Percentiles rank a stretch among this genome's conserved stretches.
Conservation (phyloP, 2,113 vertebrate genomes). For the Fulica atra region DNA sequence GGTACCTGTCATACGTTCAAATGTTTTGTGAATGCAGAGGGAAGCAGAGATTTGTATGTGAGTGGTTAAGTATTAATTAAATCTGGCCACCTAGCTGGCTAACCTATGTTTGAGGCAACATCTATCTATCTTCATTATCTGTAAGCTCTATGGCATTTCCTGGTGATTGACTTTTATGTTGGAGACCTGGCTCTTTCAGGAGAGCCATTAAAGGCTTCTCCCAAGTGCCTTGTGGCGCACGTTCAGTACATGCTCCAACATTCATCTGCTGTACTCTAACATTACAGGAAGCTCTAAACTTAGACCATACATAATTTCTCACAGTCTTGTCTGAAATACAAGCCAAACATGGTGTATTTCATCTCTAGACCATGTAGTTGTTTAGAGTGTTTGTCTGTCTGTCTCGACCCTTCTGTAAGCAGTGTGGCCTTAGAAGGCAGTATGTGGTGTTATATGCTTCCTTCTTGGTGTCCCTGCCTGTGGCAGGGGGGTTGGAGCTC, state of each 20-base stretch:
- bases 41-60: background rate
- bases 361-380: background rate
- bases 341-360: too few relatives aligned
- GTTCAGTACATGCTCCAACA: background rate
- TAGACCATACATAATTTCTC: background rate
- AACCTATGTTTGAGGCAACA: background rate
- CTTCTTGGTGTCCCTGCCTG: too few relatives aligned
- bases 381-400: background rate
- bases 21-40: background rate
- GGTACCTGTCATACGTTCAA: background rate
- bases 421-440: background rate
- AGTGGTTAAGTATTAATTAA: background rate
- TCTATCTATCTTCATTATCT: background rate
- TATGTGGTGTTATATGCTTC: background rate
- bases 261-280: background rate
- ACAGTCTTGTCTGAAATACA: background rate
- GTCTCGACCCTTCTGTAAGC: background rate
- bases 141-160: background rate
- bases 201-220: background rate
- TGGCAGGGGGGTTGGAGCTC: too few relatives aligned
- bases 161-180: background rate
- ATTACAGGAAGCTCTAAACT: background rate
- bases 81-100: background rate
- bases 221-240: background rate
- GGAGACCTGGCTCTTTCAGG: background rate